Percentiles rank a stretch among this genome's conserved stretches.
Conservation (phyloP, 1,140 invertebrate species). For the Dendrolimus punctatus region DNA sequence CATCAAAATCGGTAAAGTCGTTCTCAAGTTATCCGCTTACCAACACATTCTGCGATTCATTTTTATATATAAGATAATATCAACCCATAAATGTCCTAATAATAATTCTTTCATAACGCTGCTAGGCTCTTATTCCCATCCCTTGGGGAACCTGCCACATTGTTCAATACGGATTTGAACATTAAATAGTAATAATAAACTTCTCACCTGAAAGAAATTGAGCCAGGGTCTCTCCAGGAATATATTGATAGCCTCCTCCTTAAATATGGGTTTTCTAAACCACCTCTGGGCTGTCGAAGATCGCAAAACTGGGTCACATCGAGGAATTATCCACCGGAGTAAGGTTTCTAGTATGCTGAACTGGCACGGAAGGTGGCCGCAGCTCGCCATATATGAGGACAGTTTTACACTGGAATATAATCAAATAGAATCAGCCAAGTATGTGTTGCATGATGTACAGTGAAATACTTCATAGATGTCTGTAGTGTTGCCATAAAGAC, state of each 20-base stretch:
- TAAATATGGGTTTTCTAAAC: constrained; percentile 27
- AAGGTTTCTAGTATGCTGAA: constrained; percentile 36
- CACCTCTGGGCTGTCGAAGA: constrained; percentile 25
- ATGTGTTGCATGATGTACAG: too few species aligned
- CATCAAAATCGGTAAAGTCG: too few species aligned
- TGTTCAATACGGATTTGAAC: background rate
- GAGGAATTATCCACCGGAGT: constrained; percentile 38
- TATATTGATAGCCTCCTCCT: constrained; percentile 18
- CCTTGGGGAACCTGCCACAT: background rate
- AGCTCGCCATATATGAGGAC: constrained; percentile 16
- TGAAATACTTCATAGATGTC: too few species aligned
- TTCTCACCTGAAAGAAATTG: constrained; percentile 37
- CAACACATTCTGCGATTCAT: too few species aligned
- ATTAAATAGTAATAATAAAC: background rate
- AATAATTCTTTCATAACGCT: too few species aligned
- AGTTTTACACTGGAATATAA: too few species aligned
- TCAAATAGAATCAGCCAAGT: too few species aligned
- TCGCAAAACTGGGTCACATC: constrained; percentile 21
- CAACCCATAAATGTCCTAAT: too few species aligned
- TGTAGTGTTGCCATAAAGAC: too few species aligned
- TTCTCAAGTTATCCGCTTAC: too few species aligned
- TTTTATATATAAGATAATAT: too few species aligned
- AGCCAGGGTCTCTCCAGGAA: constrained; percentile 36
- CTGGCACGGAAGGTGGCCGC: constrained; percentile 33
- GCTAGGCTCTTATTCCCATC: too few species aligned